Evolutionary conservation across 2,888 invertebrate genomes (phyloP).

Genomic region (Calameuta filiformis): DNA sequence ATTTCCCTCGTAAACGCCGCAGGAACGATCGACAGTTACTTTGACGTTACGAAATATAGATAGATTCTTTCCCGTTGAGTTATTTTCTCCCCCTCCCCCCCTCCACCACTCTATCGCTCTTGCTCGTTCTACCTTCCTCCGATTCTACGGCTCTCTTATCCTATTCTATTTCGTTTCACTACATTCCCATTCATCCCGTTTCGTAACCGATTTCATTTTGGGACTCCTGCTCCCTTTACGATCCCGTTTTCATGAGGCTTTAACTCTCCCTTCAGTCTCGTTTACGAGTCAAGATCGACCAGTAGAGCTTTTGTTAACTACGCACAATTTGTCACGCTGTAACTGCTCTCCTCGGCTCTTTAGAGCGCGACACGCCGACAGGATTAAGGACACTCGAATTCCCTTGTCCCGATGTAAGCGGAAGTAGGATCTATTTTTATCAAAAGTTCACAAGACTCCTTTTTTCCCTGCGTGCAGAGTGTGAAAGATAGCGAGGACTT

Average conservation of each 20-base stretch:
- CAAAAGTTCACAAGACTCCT: neutral
- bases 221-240: conserved; percentile 30
- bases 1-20: conserved; percentile 37
- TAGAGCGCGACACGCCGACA: neutral
- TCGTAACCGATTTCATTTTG: neutral
- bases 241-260: conserved; percentile 40
- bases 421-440: neutral
- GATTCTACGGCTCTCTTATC: neutral
- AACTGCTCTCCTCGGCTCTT: conserved; percentile 13
- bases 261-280: conserved; percentile 24
- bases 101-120: no score
- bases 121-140: neutral
- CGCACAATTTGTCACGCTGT: conserved; percentile 21
- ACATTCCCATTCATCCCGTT: neutral
- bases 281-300: conserved; percentile 10
- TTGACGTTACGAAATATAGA: conserved; percentile 20
- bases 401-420: neutral
- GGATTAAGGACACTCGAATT: conserved; percentile 2
- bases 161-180: neutral
- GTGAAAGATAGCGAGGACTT: neutral
- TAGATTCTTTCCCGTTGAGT: neutral
- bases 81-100: neutral
- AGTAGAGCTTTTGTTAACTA: conserved; percentile 13
- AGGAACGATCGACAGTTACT: conserved; percentile 38
- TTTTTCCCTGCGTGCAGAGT: neutral